Percentiles rank a stretch among this genome's conserved stretches.
phyloP scores from a whole-genome alignment of 92 coral and sea anemone genomes.

The Palythoa grandiflora region DNA sequence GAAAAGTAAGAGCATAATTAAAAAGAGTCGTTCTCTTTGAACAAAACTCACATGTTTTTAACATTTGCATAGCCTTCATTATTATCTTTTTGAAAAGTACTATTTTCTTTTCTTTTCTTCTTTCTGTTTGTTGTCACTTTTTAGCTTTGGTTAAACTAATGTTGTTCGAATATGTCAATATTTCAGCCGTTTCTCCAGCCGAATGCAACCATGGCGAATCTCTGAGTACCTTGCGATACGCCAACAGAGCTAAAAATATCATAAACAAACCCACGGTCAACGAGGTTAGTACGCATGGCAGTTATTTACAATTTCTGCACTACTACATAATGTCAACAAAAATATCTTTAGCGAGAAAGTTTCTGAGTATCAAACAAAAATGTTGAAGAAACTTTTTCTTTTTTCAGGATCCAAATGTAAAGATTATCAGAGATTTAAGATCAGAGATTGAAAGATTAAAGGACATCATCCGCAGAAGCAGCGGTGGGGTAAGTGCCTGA shows the following conservation, averaged over 20 bases:
- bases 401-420: conserved; percentile 88
- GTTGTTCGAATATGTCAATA: neutral
- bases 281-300: conserved; percentile 67
- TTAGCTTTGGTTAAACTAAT: neutral
- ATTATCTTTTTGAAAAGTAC: too few relatives aligned
- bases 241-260: conserved; percentile 95
- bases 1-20: too few relatives aligned
- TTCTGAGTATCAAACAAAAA: too few relatives aligned
- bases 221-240: conserved; percentile 93
- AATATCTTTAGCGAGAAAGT: neutral
- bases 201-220: conserved; percentile 97
- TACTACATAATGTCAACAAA: too few relatives aligned
- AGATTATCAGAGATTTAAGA: conserved; percentile 81
- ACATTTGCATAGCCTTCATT: too few relatives aligned
- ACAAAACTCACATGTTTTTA: too few relatives aligned
- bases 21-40: too few relatives aligned
- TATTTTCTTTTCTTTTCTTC: neutral
- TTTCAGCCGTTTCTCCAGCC: conserved; percentile 93
- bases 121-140: neutral
- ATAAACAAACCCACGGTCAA: conserved; percentile 93
- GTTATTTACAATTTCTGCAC: too few relatives aligned
- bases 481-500: conserved; percentile 42
- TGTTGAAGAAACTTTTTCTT: neutral
- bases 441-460: conserved; percentile 87
- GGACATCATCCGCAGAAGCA: conserved; percentile 57